Base-by-base conservation (phyloP, 1,140 invertebrate species). In the Euura lappo region DNA sequence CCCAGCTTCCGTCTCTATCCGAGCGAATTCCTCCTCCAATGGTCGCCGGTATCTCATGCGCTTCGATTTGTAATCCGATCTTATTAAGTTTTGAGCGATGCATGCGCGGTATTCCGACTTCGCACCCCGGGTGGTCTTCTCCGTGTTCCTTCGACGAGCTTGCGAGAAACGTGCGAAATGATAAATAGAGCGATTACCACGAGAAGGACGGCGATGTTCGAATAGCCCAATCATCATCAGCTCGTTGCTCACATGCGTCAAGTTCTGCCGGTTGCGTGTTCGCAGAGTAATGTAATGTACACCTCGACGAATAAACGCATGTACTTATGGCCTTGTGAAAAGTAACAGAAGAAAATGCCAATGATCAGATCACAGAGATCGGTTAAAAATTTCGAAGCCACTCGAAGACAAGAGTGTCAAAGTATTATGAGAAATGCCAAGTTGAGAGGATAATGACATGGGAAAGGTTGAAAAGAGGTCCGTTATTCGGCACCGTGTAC, bases 181-280 rank as follows among this genome's bases (percentile, higher is more conserved):
- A 84, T 85, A 83, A 85, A 85, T 85, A 81, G 81, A 80, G 79
- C 81, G 83, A 85, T 85, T 84, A 85, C 71, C 46, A 28, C 28
- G 74, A 67, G 66, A 72, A 72, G 67, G 75, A 74, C 72, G 42
- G 71, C 42, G 45, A 73, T 11, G 69, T 8, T 44, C 44, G 77
- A 79, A 82, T 78, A 77, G 77, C 79, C 79, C 81, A 83, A 83
- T 83, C 79, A 82, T 83, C 77, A 76, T 78, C 75, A 82, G 78
- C 73, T 72, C 72, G 74, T 78, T 74, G 28, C 28, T 28, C 28
- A 28, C 73, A 70, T 78, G 71, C 76, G 3, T 28, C 3, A 42
- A 68, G 28, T 68, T 68, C 8, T 44, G 10, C 51, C 51, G 8
- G 10, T 60, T 6, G 51, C 51, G 51, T 60, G 51, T 60, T 4